Evolutionary conservation across 2,113 vertebrate genomes (phyloP).

Genomic region (Montifringilla adamsi): DNA sequence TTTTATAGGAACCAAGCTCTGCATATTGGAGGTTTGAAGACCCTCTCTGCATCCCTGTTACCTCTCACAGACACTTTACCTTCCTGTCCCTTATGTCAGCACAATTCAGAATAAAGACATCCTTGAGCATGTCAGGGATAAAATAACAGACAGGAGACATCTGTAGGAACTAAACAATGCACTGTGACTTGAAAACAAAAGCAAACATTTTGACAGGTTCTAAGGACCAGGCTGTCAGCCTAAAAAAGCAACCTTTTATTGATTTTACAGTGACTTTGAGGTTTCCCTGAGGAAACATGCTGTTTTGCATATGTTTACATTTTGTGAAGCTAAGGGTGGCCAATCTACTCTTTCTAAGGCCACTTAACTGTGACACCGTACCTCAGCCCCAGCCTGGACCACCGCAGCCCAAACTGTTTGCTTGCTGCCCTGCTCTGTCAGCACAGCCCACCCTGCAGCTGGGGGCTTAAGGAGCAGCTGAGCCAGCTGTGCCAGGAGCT

Average conservation of each 20-base stretch:
- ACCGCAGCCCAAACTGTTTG: accelerated
- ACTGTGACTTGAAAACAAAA: background rate
- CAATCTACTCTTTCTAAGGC: background rate
- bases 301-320: background rate
- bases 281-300: background rate
- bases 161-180: background rate
- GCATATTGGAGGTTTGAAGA: background rate
- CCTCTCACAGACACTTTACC: background rate
- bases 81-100: background rate
- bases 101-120: background rate
- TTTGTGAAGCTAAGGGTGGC: background rate
- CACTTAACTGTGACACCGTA: background rate
- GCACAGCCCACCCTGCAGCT: accelerated
- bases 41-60: background rate
- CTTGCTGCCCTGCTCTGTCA: background rate
- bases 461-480: background rate
- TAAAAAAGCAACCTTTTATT: background rate
- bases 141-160: background rate
- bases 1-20: background rate
- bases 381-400: background rate
- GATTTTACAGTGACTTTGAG: background rate
- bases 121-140: background rate
- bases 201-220: background rate
- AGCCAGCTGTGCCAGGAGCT: background rate
- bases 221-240: background rate